Base-by-base conservation (phyloP, 2,888 invertebrate species). In the Holacanthella duospinosa region DNA sequence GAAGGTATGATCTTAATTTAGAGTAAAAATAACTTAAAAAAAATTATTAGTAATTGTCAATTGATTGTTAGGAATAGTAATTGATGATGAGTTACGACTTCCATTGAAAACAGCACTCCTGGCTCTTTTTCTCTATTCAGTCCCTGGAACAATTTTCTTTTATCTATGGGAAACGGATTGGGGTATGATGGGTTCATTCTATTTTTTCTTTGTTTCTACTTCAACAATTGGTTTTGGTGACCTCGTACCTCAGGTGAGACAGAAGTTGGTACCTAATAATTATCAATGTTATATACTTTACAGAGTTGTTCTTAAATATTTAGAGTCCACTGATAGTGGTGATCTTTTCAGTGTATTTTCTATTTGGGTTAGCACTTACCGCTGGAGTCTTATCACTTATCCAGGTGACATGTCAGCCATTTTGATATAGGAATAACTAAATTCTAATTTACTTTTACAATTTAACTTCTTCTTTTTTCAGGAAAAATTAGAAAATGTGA, bases 331-430 rank as follows among this genome's bases (percentile, higher is more conserved):
- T 86, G 77, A 86, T 85, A 74, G 91, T 96, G 86, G 88, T 96
- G 82, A 84, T 88, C 62, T 91, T 93, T 43, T 93, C 94, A 74
- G 82, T 94, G 56, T 95, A 97, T 76, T 80, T 97, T 62, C 87
- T 96, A 26, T 91, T 97, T 74, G 97, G 97, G 6, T 80, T 97
- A 65, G 92, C 96, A 0, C 80, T 97, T 25, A 95, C 95, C 59
- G 93, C 95, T 71, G 95, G 96, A 94, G 92, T 93, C 77, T 91
- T 97, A 74, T 95, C 94, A 75, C 93, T 96, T 21, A 92, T 95
- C 0, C 94, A 94, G 80, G 86, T 87, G 55, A 85, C 36, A 36
- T n/a, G n/a, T n/a, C n/a, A n/a, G n/a, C n/a, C n/a, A n/a, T n/a
- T n/a, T n/a, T n/a, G n/a, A n/a, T n/a, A n/a, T n/a, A n/a, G n/a